Conservation (phyloP, 2,888 invertebrate genomes). For the Eilema griseolum region DNA sequence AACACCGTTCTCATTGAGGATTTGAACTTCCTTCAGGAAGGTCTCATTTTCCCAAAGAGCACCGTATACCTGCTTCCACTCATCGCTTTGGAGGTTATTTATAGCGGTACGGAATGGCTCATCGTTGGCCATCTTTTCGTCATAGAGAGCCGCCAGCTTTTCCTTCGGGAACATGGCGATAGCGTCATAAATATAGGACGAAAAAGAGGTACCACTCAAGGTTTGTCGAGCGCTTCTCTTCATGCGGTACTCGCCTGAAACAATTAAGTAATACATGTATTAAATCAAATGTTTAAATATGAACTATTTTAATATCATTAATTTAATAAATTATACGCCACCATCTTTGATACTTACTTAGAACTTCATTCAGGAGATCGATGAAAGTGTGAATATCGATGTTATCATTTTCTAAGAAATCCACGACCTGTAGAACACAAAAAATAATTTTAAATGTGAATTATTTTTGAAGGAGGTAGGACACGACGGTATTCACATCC, state of each 20-base stretch:
- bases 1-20: constrained; percentile 67
- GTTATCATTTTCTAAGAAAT: constrained; percentile 75
- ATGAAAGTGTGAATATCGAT: constrained; percentile 73
- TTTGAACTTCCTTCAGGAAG: constrained; percentile 65
- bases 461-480: no score
- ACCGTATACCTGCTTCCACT: constrained; percentile 62
- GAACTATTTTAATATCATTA: background rate
- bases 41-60: constrained; percentile 67
- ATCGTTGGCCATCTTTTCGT: constrained; percentile 70
- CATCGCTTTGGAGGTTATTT: constrained; percentile 68
- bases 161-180: constrained; percentile 65
- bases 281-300: background rate
- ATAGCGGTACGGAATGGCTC: constrained; percentile 69
- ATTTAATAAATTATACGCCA: background rate
- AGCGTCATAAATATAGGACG: constrained; percentile 61
- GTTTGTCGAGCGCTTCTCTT: constrained; percentile 47
- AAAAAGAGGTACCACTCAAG: constrained; percentile 61
- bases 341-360: constrained; percentile 13
- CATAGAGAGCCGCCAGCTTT: constrained; percentile 67
- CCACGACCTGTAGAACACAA: constrained; percentile 65
- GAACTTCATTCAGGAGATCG: constrained; percentile 35
- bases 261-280: background rate
- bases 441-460: constrained; percentile 38
- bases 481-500: no score
- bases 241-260: constrained; percentile 38